Base-by-base conservation (phyloP, 2,888 invertebrate species). In the Conus canariensis region DNA sequence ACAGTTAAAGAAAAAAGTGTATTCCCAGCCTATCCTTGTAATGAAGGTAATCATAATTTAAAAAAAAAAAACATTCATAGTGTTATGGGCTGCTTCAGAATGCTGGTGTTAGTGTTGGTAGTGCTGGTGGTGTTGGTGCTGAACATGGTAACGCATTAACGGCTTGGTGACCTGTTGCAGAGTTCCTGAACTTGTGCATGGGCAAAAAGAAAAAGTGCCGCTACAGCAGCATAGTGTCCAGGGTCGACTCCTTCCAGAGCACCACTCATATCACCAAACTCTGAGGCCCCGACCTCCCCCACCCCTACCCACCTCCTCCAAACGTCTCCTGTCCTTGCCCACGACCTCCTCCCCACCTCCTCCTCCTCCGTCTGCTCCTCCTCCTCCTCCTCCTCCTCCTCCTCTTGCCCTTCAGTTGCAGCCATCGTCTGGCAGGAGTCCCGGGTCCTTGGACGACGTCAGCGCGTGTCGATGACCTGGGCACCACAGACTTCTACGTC, bases 171-270 rank as follows among this genome's bases (percentile, higher is more conserved):
- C 8, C 8, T 67, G 25, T 74, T 87, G 19, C 92, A 93, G 93
- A 91, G 45, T 92, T 93, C 90, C 91, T 90, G 74, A 92, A 91
- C 88, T 88, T 93, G 74, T 93, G 88, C 87, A 87, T 90, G 58
- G 90, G 91, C 70, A 90, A 90, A 59, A 92, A 93, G 58, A 89
- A 90, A 87, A 91, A 91, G 74, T 90, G 91, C 56, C 91, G 92
- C 60, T 92, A 91, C 91, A 92, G 91, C 88, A 92, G 92, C 64
- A 92, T 92, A 91, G 92, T 93, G 64, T 93, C 92, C 70, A 80
- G 93, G 45, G 93, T 91, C 8, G 93, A 93, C 85, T 93, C 93
- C 59, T 93, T 93, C 85, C 93, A 93, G 80, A 93, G 93, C 85
- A 91, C 92, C 30, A 93, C 93, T 22, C 91, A 93, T 90, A 91